These are phyloP conservation scores for Brachionus koreanus DNA, from an alignment of 1,140 invertebrate species.

Conservation along the genomic window DNA sequence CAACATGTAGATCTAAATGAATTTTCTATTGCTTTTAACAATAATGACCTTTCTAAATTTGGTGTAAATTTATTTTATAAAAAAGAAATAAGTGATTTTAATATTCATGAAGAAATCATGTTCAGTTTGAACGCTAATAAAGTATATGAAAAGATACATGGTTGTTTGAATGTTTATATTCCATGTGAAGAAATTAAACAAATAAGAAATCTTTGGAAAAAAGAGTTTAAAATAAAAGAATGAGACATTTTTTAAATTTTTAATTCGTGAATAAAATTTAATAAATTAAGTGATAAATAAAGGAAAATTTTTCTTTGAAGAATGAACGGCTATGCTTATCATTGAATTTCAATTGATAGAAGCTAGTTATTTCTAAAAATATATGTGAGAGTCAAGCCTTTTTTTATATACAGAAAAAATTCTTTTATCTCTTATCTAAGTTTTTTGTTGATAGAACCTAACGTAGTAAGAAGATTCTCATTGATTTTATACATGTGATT, in stretches of 20 bases:
- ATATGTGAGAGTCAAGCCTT: too few species aligned
- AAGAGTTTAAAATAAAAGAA: not conserved
- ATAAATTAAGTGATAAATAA: not conserved
- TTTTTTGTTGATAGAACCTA: too few species aligned
- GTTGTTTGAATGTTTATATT: not conserved
- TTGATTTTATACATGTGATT: too few species aligned
- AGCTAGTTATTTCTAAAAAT: too few species aligned
- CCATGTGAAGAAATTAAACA: not conserved
- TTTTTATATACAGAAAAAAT: too few species aligned
- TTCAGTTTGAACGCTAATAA: not conserved
- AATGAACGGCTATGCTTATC: too few species aligned
- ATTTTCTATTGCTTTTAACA: not conserved
- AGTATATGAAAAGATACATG: not conserved
- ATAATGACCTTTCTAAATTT: slow-evolving; percentile 7
- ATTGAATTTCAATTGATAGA: too few species aligned
- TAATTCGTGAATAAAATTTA: not conserved
- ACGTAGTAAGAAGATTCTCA: too few species aligned
- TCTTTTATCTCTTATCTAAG: too few species aligned
- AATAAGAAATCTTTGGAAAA: slow-evolving; percentile 19
- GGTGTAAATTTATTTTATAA: slow-evolving; percentile 10
- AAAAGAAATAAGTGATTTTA: slow-evolving; percentile 7
- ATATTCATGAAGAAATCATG: not conserved
- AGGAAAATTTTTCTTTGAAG: too few species aligned
- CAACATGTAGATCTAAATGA: not conserved
- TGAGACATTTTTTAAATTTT: not conserved